Conservation (phyloP, 2,888 invertebrate species). For the Aradus depressus region DNA sequence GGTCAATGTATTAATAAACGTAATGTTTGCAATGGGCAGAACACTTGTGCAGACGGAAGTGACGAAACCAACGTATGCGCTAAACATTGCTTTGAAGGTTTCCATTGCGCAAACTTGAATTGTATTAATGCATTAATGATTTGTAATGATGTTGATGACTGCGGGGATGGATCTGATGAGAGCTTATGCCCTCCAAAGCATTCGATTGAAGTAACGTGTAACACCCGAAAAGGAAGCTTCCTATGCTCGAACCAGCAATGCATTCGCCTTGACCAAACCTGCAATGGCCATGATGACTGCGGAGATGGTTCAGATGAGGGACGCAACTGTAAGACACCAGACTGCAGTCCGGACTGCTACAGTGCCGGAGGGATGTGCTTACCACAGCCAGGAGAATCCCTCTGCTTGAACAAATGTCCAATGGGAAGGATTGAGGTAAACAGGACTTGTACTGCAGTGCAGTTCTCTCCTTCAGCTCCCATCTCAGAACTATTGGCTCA, state of each 20-base stretch:
- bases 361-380: constrained; percentile 1
- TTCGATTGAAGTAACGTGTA: too few relatives aligned
- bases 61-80: too few relatives aligned
- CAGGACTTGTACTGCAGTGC: background rate
- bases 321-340: background rate
- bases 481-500: background rate
- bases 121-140: too few relatives aligned
- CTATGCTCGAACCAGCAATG: background rate
- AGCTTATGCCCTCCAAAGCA: too few relatives aligned
- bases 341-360: background rate
- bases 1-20: too few relatives aligned
- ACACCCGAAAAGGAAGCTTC: background rate
- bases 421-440: background rate
- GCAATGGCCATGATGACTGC: background rate
- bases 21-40: too few relatives aligned
- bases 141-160: too few relatives aligned
- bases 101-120: too few relatives aligned
- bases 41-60: too few relatives aligned
- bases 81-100: too few relatives aligned
- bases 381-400: background rate
- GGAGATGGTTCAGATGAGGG: constrained; percentile 6
- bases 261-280: background rate
- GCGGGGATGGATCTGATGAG: too few relatives aligned
- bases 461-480: background rate
- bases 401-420: constrained; percentile 6